Evolutionary conservation across 1,140 invertebrate genomes (phyloP).

Genomic region (Diachasmimorpha longicaudata): DNA sequence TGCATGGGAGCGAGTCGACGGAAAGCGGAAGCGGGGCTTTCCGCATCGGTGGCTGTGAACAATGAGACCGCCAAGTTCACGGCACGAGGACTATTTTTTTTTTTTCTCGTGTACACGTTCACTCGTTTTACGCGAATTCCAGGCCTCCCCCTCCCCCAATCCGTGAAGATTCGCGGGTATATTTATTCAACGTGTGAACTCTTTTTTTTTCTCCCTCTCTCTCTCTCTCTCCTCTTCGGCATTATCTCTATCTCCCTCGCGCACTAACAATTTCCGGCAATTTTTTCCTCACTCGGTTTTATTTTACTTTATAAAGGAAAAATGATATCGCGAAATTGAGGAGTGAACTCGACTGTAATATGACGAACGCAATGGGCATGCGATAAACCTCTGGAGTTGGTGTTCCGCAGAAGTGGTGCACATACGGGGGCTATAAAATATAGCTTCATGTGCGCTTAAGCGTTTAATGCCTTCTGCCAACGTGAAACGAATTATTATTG

Average conservation of each 20-base stretch:
- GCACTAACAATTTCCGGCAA: background rate
- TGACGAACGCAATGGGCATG: background rate
- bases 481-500: background rate
- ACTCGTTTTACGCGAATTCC: background rate
- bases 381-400: background rate
- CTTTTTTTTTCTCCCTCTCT: background rate
- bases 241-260: conserved; percentile 1
- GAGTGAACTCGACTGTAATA: background rate
- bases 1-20: conserved; percentile 15
- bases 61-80: conserved; percentile 50
- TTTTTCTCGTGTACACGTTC: background rate
- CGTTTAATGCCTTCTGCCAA: background rate
- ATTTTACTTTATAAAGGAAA: too few relatives aligned
- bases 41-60: conserved; percentile 52
- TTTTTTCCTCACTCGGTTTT: background rate
- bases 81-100: conserved; percentile 16
- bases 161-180: background rate
- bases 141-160: background rate
- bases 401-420: background rate
- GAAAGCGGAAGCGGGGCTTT: conserved; percentile 57
- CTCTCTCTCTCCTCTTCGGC: too few relatives aligned
- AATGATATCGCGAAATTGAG: background rate
- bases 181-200: background rate
- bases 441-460: background rate
- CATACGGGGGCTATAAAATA: background rate